Base-by-base conservation (phyloP, 2,797 vertebrate species). In the Pteronotus mesoamericanus region DNA sequence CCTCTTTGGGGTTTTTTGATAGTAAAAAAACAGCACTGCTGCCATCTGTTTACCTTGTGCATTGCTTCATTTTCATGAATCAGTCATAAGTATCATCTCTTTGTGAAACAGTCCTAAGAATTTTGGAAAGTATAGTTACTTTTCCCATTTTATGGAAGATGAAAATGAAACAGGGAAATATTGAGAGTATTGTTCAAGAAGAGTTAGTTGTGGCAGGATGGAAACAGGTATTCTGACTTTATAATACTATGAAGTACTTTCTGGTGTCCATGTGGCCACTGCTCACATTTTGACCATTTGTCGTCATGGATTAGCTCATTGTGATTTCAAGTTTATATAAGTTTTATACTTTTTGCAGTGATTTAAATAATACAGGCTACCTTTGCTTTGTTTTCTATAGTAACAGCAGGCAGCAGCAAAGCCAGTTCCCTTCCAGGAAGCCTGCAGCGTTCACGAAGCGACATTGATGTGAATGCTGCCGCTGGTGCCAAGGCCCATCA, bases 381-480 rank as follows among this genome's bases (percentile, higher is more conserved):
- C 46, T 77, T 48, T 86, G 12, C 37, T 96, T 53, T 94, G 34
- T 93, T 77, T 51, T 55, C 12, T 16, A 7, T 97, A 99, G 99
- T 99, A 96, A 98, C 99, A 24, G 97, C 97, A 88, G 39, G 98
- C 78, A 98, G 98, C 97, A 98, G 98, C 98, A 99, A 99, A 98
- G 95, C 97, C 18, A 97, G 89, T 86, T 98, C 98, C 2, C 98
- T 99, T 42, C 98, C 99, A 0, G 98, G 98, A 88, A 98, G 99
- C 79, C 98, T 99, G 97, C 99, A 99, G 96, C 99, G 99, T 21
- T 99, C 99, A 86, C 99, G 99, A 96, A 99, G 99, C 0, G 99
- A 99, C 93, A 99, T 99, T 6, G 99, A 99, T 2, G 99, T 99
- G 68, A 99, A 99, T 0, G 99, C 99, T 37, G 99, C 99, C 0